Evolutionary conservation across 2,888 invertebrate genomes (phyloP).

Genomic region (Drosophila kanekoi): DNA sequence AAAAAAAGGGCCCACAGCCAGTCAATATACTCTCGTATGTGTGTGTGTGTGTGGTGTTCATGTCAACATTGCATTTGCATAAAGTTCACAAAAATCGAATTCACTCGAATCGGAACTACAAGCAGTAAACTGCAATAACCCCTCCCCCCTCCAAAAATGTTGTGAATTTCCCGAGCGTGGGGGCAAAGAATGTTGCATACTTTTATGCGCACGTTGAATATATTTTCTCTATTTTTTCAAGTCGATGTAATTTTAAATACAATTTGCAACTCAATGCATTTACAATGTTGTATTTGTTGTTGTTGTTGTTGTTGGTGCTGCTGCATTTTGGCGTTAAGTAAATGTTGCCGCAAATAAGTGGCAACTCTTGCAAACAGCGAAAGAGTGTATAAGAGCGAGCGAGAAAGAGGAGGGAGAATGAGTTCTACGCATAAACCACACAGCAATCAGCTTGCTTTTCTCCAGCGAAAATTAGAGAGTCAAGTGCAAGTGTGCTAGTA

Average conservation of each 20-base stretch:
- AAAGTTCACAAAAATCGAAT: slow-evolving; percentile 65
- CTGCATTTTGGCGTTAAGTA: slow-evolving; percentile 73
- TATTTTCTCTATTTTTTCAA: slow-evolving; percentile 13
- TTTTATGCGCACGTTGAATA: slow-evolving; percentile 33
- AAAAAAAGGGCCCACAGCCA: slow-evolving; percentile 21
- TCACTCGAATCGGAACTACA: slow-evolving; percentile 35
- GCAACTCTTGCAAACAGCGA: slow-evolving; percentile 55
- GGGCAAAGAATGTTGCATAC: slow-evolving; percentile 58
- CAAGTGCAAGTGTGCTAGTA: background rate
- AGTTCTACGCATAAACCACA: slow-evolving; percentile 35
- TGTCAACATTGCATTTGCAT: slow-evolving; percentile 77
- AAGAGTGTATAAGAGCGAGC: background rate
- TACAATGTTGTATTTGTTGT: slow-evolving; percentile 45
- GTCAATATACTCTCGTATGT: slow-evolving; percentile 20
- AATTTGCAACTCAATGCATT: slow-evolving; percentile 68
- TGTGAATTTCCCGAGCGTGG: slow-evolving; percentile 6
- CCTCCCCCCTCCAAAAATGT: slow-evolving; percentile 3
- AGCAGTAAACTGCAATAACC: slow-evolving; percentile 19
- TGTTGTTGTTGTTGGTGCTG: slow-evolving; percentile 43
- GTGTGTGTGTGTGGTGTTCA: slow-evolving; percentile 24
- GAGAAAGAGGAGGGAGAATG: background rate
- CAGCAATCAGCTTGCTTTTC: slow-evolving; percentile 35
- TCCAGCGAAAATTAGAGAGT: slow-evolving; percentile 13
- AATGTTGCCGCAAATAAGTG: slow-evolving; percentile 80
- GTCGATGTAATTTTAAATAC: slow-evolving; percentile 70